Base-by-base conservation (phyloP, 2,888 invertebrate species). In the Falcaria lacertinaria region DNA sequence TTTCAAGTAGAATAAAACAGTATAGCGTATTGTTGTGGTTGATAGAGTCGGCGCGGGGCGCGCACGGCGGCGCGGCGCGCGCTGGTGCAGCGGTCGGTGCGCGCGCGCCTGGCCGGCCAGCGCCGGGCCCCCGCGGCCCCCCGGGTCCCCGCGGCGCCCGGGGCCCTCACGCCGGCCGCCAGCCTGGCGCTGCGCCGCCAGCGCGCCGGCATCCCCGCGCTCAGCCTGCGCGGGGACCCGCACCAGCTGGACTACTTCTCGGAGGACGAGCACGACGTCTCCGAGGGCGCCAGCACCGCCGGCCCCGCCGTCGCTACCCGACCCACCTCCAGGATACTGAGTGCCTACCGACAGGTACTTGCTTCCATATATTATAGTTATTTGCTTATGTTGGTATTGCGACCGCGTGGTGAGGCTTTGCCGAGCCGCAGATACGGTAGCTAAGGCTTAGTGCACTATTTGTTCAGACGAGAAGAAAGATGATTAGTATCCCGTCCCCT, bases 181-280 rank as follows among this genome's bases (percentile, higher is more conserved):
- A n/a, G 51, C 32, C 60, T 68, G 42, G 15, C 52, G 14, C 41
- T 42, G 39, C 64, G 50, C 7, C 61, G 76, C 7, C 58, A 50
- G 16, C 58, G 66, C 34, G 76, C 74, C 42, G 76, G 70, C 44
- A 54, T 74, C 34, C 72, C 77, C 4, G 38, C 77, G 28, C 75
- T 86, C 36, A 74, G 72, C 48, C 76, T 96, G 25, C 94, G 95
- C 66, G 95, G 95, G 7, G 80, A 87, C 52, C 83, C 90, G 38
- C 90, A 94, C 63, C 91, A 93, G 50, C 83, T 97, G 41, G 94
- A 95, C 52, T 94, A 93, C 72, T 93, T 94, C 74, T 85, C 90
- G 0, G 91, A 91, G 39, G 91, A 91, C 17, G 87, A 86, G 39
- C 51, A 42, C 35, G 72, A 57, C 39, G 60, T 46, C 25, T 67